Base-by-base conservation (phyloP, 64 coral and sea anemone genomes). In the Porites australiensis region DNA sequence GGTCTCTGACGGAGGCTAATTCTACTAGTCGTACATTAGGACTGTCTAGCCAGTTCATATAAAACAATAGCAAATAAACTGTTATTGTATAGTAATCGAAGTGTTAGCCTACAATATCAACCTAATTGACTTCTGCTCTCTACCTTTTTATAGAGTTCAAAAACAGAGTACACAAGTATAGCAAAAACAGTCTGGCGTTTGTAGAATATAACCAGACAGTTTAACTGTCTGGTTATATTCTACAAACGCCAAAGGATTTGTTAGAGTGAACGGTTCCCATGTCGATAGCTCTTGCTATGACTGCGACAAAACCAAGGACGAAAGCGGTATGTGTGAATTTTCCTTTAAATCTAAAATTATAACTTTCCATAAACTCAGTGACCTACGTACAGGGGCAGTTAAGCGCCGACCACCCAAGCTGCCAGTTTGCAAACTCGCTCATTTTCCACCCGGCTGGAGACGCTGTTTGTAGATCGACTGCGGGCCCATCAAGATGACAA, bases 31-130 rank as follows among this genome's bases (percentile, higher is more conserved):
- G 8, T 68, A 23, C 50, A 23, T 84, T 44, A 68, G 62, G 21
- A 69, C 69, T 68, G 81, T 84, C 81, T 84, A 68, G 81, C 50
- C 81, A 13, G n/a, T 84, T 84, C 81, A 68, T 84, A 66, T 68
- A 68, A 4, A 53, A 84, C 81, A 84, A 84, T 84, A 68, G 46
- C 44, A 68, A 84, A 84, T 84, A 84, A 84, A 68, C 81, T 52
- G 49, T 69, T 50, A 47, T 83, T 64, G 64, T 67, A 60, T 84
- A 84, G 64, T 67, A 68, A 68, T 69, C 16, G 62, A 50, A 8
- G 19, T 69, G 19, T 67, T 68, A 49, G 47, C 46, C 45, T 50
- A 6, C 81, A 50, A 65, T 83, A 83, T 83, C 80, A 20, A 67
- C 2, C 45, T 66, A 68, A 47, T 62, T 65, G 47, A 15, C 18